A percentile compares a stretch with the other conserved stretches of the same genome.
Conservation (phyloP, 2,888 invertebrate species). For the Pterostichus madidus region DNA sequence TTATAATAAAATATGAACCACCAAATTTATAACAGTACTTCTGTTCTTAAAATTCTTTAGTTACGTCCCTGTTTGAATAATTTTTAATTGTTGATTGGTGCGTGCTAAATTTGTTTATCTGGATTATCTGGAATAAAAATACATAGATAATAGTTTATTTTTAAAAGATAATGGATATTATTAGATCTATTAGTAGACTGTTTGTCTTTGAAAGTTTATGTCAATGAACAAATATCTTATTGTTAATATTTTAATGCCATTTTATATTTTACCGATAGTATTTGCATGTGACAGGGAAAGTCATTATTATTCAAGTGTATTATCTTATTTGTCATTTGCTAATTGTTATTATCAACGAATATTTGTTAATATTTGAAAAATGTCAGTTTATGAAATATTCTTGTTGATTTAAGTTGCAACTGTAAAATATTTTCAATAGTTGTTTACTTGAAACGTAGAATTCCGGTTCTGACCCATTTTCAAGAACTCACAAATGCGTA, state of each 20-base stretch:
- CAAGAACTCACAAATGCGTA: conserved; percentile 17
- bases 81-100: neutral
- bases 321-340: no score
- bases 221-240: conserved; percentile 13
- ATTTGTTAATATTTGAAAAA: no score
- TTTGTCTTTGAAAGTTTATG: conserved; percentile 13
- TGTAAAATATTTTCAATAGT: conserved; percentile 2
- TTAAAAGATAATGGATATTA: conserved; percentile 17
- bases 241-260: conserved; percentile 6
- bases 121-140: conserved; percentile 37
- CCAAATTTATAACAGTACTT: no score
- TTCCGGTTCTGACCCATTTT: conserved; percentile 29
- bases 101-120: conserved; percentile 31
- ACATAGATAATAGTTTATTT: conserved; percentile 18
- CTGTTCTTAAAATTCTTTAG: no score
- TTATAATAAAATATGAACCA: no score
- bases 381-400: no score
- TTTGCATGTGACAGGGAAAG: conserved; percentile 13
- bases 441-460: conserved; percentile 49
- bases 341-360: no score
- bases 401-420: no score
- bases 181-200: conserved; percentile 2
- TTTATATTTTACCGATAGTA: conserved; percentile 28
- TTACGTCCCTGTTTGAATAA: no score
- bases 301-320: conserved; percentile 10